These are phyloP conservation scores for Leptobrachium ailaonicum DNA, from an alignment of 2,113 vertebrate genomes.

Conservation along the genomic window DNA sequence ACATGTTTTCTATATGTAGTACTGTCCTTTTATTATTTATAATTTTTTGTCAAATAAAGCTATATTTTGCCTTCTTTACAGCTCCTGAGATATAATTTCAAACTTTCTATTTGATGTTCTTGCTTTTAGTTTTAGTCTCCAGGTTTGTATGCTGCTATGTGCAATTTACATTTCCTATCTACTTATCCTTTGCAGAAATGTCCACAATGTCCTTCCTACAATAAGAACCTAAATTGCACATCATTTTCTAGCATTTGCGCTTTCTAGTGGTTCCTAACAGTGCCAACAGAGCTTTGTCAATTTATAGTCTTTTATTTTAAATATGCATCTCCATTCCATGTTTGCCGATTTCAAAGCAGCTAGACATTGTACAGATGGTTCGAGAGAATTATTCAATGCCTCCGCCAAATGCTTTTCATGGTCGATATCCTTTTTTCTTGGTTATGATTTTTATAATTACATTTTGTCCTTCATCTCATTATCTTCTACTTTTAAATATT, in stretches of 20 bases:
- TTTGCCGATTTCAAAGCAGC: conserved; percentile 59
- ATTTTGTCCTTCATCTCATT: conserved; percentile 60
- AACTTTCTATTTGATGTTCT: not conserved
- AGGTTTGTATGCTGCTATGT: conserved; percentile 3
- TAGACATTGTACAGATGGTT: conserved; percentile 68
- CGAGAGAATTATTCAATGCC: conserved; percentile 59
- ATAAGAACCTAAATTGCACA: conserved; percentile 33
- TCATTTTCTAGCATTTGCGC: conserved; percentile 17
- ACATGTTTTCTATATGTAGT: too few species aligned
- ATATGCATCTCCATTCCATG: conserved; percentile 53
- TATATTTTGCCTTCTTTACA: too few species aligned
- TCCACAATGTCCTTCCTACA: conserved; percentile 29
- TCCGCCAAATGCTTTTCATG: conserved; percentile 63
- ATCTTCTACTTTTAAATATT: conserved; percentile 58
- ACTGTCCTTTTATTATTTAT: too few species aligned
- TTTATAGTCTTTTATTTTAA: conserved; percentile 56
- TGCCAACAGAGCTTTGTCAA: conserved; percentile 27
- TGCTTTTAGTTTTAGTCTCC: not conserved
- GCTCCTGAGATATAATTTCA: not conserved
- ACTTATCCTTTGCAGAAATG: conserved; percentile 46
- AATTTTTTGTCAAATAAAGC: too few species aligned
- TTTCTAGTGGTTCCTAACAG: conserved; percentile 24
- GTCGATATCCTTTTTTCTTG: conserved; percentile 56
- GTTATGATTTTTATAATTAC: conserved; percentile 58
- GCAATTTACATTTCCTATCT: too few species aligned